A percentile compares a stretch with the other conserved stretches of the same genome.
These are phyloP conservation scores for Darevskia mixta DNA, from an alignment of 2,797 vertebrate species.

Conservation along the genomic window DNA sequence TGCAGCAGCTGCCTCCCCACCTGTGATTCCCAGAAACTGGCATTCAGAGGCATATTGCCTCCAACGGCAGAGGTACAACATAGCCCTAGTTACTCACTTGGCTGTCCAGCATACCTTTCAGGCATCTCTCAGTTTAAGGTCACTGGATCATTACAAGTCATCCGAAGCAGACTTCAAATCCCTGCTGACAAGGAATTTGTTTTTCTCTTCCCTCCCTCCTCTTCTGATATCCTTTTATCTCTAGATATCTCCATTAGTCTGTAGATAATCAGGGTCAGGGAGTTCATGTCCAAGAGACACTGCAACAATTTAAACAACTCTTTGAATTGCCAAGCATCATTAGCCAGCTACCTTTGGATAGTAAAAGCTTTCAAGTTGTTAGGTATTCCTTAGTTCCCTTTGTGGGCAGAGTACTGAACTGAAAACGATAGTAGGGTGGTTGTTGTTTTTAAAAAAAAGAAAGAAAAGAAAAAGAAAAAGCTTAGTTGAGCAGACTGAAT, in stretches of 20 bases:
- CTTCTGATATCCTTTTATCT: conserved; percentile 23
- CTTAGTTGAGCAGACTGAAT: too few species aligned
- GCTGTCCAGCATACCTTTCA: background rate
- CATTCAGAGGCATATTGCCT: too few species aligned
- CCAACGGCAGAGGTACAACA: too few species aligned
- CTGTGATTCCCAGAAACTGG: too few species aligned
- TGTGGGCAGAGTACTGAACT: background rate
- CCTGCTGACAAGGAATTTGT: background rate
- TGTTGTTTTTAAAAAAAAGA: too few species aligned
- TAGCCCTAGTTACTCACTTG: background rate
- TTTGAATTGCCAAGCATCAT: conserved; percentile 28
- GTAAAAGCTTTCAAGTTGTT: background rate
- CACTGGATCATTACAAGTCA: background rate
- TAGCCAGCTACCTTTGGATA: conserved; percentile 2
- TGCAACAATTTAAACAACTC: conserved; percentile 34
- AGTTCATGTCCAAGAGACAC: conserved; percentile 14
- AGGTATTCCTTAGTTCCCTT: background rate
- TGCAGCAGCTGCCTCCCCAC: too few species aligned
- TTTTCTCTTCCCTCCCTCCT: background rate
- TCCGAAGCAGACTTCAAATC: conserved; percentile 8
- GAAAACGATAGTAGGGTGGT: background rate
- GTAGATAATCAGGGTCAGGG: conserved; percentile 32
- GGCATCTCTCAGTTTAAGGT: background rate
- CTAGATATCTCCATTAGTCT: conserved; percentile 23
- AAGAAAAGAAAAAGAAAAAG: too few species aligned